These are phyloP conservation scores for Bubo scandiacus DNA, from an alignment of 2,113 vertebrate genomes.

Conservation along the genomic window DNA sequence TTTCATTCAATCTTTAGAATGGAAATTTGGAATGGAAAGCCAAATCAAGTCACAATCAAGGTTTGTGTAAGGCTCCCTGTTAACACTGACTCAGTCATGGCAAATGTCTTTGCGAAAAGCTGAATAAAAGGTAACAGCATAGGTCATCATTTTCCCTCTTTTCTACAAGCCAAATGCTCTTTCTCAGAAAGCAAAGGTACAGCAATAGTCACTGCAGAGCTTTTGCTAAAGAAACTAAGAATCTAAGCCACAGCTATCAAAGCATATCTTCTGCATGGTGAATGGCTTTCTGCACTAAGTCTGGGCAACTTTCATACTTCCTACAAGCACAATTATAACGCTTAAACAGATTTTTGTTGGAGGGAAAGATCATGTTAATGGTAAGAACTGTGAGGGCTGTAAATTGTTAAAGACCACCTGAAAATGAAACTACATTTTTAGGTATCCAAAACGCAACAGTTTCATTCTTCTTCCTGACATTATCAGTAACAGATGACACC, in stretches of 20 bases:
- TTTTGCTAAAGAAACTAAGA: background rate
- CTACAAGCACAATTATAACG: background rate
- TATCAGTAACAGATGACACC: background rate
- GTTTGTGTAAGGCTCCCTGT: background rate
- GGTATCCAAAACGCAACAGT: background rate
- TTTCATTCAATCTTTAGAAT: background rate
- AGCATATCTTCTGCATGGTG: background rate
- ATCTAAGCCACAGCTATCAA: background rate
- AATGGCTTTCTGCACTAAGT: background rate
- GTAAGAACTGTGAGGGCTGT: background rate
- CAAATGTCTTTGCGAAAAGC: background rate
- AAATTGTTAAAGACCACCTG: background rate
- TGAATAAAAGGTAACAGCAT: background rate
- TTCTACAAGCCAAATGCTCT: background rate
- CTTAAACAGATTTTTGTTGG: background rate
- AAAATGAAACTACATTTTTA: background rate
- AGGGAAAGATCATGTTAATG: rapidly evolving
- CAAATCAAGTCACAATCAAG: background rate
- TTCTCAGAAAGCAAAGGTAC: background rate
- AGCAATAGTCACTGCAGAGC: background rate
- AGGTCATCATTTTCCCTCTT: background rate
- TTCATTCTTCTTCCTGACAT: rapidly evolving
- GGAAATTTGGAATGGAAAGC: background rate
- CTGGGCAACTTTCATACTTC: background rate
- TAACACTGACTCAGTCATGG: background rate